Percentiles rank a stretch among this genome's conserved stretches.
Conservation (phyloP, 2,888 invertebrate genomes). For the Drosophila affinis region DNA sequence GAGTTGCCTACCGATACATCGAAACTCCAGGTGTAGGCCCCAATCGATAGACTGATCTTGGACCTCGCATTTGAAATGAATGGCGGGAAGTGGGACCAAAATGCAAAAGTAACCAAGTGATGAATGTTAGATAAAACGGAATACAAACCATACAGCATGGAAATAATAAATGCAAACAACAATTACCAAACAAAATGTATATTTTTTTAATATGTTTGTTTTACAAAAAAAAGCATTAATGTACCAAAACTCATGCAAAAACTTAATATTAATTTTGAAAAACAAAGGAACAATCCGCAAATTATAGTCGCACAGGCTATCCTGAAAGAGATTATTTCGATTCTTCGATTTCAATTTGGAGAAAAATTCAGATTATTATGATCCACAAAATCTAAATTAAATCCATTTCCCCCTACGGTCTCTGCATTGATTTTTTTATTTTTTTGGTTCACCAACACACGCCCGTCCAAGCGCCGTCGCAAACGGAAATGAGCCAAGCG, state of each 20-base stretch:
- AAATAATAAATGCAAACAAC: constrained; percentile 29
- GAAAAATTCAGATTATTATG: background rate
- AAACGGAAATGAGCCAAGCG: constrained; percentile 40
- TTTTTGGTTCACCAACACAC: background rate
- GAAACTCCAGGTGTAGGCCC: background rate
- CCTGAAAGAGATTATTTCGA: too few species aligned
- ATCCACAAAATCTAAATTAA: background rate
- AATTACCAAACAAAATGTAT: constrained; percentile 21
- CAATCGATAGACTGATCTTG: background rate
- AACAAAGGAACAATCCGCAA: background rate
- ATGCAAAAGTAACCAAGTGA: background rate
- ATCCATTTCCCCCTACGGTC: background rate
- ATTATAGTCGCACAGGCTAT: background rate
- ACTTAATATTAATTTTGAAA: background rate
- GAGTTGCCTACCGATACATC: constrained; percentile 1
- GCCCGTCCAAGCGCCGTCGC: constrained; percentile 5
- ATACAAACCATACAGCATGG: constrained; percentile 37
- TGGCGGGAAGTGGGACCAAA: background rate
- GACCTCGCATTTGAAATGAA: background rate
- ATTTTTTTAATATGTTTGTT: constrained; percentile 15
- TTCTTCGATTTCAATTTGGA: too few species aligned
- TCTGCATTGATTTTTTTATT: background rate
- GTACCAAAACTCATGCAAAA: background rate
- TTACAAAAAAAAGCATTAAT: background rate
- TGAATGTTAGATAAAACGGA: constrained; percentile 8